Evolutionary conservation across 2,113 vertebrate species (phyloP).

Genomic region (Helogale parvula): DNA sequence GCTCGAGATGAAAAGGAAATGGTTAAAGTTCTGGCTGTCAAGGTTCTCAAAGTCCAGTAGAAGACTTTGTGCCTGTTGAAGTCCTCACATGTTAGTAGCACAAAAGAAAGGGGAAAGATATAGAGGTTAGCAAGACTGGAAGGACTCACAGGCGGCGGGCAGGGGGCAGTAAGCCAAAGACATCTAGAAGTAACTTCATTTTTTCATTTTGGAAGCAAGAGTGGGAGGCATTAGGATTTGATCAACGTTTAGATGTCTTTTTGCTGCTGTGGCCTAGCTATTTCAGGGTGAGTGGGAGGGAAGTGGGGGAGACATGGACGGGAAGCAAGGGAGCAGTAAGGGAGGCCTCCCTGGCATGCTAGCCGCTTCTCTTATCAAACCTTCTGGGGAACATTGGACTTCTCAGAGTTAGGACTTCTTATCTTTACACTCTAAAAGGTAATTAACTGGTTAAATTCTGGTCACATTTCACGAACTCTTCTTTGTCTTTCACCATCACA

Average conservation of each 20-base stretch:
- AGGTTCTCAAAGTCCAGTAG: neutral
- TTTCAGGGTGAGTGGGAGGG: neutral
- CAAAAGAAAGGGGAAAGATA: neutral
- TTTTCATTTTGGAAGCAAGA: neutral
- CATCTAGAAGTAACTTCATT: neutral
- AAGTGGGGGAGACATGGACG: neutral
- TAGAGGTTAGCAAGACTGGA: neutral
- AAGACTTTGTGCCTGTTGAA: neutral
- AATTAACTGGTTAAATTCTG: constrained; percentile 27
- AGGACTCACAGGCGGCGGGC: neutral
- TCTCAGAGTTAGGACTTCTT: neutral
- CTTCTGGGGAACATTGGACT: constrained; percentile 14
- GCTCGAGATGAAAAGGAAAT: constrained; percentile 6
- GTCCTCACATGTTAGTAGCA: neutral
- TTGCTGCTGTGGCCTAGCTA: neutral
- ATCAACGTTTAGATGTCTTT: neutral
- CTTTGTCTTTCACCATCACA: neutral
- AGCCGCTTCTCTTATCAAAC: neutral
- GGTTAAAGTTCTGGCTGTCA: neutral
- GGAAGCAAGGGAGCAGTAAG: neutral
- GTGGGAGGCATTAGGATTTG: neutral
- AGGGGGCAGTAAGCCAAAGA: neutral
- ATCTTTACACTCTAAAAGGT: neutral
- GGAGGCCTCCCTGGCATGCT: neutral
- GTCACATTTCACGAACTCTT: neutral